These are phyloP conservation scores for Pandion haliaetus DNA, from an alignment of 2,113 vertebrate genomes.

Conservation along the genomic window DNA sequence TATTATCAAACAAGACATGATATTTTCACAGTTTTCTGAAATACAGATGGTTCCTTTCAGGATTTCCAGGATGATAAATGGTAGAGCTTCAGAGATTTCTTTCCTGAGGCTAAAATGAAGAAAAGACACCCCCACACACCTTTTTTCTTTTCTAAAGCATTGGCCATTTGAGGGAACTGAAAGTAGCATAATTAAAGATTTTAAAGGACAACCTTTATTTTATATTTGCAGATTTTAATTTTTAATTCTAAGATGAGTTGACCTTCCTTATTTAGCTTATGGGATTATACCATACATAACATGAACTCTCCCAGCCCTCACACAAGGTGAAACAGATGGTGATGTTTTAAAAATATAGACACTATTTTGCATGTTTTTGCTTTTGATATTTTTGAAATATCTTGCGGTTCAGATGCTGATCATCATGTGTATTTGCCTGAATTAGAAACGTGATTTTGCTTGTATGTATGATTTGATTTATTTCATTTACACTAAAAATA, in stretches of 20 bases:
- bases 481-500: background rate
- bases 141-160: background rate
- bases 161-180: background rate
- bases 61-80: background rate
- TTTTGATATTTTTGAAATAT: background rate
- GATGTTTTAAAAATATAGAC: background rate
- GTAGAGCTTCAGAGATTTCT: background rate
- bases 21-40: background rate
- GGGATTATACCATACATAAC: background rate
- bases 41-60: background rate
- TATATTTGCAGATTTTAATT: background rate
- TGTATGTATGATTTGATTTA: background rate
- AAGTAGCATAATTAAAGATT: background rate
- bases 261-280: background rate
- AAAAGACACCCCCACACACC: fast-evolving
- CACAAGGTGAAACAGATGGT: background rate
- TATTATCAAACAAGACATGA: background rate
- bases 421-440: background rate
- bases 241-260: background rate
- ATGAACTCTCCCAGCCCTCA: background rate
- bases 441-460: background rate
- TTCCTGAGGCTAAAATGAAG: background rate
- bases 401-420: background rate
- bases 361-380: background rate
- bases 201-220: background rate